A percentile compares a stretch with the other conserved stretches of the same genome.
These are phyloP conservation scores for Passer montanus DNA, from an alignment of 2,113 vertebrate species.

Conservation along the genomic window DNA sequence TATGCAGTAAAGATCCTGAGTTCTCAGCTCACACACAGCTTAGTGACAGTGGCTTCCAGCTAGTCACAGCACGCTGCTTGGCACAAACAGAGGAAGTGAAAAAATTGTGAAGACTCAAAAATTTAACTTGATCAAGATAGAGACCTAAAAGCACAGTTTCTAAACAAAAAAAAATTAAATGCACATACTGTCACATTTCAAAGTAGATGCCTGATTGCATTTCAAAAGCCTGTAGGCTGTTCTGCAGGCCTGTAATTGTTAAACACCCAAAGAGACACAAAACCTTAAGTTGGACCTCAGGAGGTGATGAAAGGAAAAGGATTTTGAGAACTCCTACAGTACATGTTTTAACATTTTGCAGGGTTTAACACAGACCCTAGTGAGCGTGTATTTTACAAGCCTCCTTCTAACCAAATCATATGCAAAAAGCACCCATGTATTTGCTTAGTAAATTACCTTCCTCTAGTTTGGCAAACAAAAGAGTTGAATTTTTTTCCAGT, in stretches of 20 bases:
- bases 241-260: neutral
- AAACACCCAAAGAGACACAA: neutral
- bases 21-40: neutral
- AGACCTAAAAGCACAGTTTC: neutral
- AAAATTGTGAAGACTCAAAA: neutral
- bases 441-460: neutral
- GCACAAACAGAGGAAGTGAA: neutral
- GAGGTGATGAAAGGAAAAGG: neutral
- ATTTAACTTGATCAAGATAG: neutral
- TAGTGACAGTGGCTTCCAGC: neutral
- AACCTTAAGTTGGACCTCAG: neutral
- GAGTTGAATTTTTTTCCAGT: neutral
- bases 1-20: neutral
- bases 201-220: neutral
- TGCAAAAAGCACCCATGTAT: neutral
- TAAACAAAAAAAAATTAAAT: neutral
- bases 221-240: neutral
- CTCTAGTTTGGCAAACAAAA: neutral
- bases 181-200: neutral
- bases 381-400: neutral
- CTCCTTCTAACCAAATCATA: neutral
- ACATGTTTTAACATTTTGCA: neutral
- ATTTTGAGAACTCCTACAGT: neutral
- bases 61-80: neutral
- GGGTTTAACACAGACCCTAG: neutral